Evolutionary conservation across 2,888 invertebrate species (phyloP).

Genomic region (Drosophila niveifrons): DNA sequence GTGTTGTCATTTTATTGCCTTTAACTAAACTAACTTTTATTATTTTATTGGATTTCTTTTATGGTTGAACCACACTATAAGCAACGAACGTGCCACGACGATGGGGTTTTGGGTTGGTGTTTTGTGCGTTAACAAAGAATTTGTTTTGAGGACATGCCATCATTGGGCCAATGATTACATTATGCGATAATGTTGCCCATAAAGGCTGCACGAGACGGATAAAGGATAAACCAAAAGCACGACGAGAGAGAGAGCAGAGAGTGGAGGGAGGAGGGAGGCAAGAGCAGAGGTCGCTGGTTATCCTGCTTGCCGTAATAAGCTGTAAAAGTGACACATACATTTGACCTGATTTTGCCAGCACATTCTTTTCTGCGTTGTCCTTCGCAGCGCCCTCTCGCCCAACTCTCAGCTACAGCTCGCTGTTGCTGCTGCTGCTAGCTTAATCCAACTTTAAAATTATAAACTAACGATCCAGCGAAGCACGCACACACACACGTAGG

Average conservation of each 20-base stretch:
- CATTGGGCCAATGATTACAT: constrained; percentile 81
- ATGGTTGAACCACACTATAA: constrained; percentile 35
- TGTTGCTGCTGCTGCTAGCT: constrained; percentile 51
- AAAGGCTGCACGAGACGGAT: constrained; percentile 64
- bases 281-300: constrained; percentile 28
- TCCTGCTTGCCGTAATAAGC: constrained; percentile 74
- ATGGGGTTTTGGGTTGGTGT: background rate
- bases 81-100: constrained; percentile 39
- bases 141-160: constrained; percentile 81
- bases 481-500: constrained; percentile 49
- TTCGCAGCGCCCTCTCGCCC: constrained; percentile 6
- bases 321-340: constrained; percentile 81
- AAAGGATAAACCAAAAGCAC: constrained; percentile 40
- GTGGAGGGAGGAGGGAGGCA: constrained; percentile 1
- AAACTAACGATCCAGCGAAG: constrained; percentile 77
- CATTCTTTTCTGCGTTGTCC: constrained; percentile 60
- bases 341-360: constrained; percentile 76
- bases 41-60: constrained; percentile 70
- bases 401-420: background rate
- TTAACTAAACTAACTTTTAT: constrained; percentile 79
- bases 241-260: background rate
- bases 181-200: constrained; percentile 80
- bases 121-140: constrained; percentile 69
- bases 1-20: constrained; percentile 77
- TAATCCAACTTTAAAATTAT: constrained; percentile 82